Base-by-base conservation (phyloP, 2,888 invertebrate genomes). In the Dynastes tityus region DNA sequence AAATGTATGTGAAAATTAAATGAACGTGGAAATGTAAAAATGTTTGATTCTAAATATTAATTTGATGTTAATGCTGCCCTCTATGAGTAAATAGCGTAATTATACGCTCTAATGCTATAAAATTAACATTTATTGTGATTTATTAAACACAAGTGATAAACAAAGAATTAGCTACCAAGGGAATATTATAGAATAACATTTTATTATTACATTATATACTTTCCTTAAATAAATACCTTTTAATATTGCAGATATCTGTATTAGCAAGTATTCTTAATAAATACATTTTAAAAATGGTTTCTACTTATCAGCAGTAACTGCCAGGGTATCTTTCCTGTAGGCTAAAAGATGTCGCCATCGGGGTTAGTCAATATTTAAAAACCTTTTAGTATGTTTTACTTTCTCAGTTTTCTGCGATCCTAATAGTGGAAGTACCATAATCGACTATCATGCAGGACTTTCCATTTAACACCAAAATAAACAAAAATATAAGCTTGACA, bases 381-480 rank as follows among this genome's bases (percentile, higher is more conserved):
- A 32, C 5, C 5, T 37, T 37, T 27, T n/a, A 16, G 9, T n/a
- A 37, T 65, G 8, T 22, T 13, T 0, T 2, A 61, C 45, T 64
- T 80, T 68, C 51, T 77, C 6, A 22, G 13, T 5, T 3, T 79
- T 27, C 79, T 82, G 78, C 11, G 29, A 58, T 78, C 81, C 81
- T 81, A 49, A 53, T 79, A 77, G 9, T 6, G 80, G 79, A 80
- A 81, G 80, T 82, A 81, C 81, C 81, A 80, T 80, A 80, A 79
- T 80, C 81, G 79, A 80, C 80, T 76, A 78, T 77, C 80, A 71
- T 73, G 51, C 76, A 53, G 1, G 51, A 37, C 37, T 58, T 61
- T 45, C 11, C 45, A 11, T 45, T 45, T 45, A 45, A 22, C 22
- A 22, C 22, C 22, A 22, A 22, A 22, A 22, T 22, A 22, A 1